Evolutionary conservation across 2,888 invertebrate species (phyloP), one percentile per base, ranked within the genome.

Genomic region (Pheosia tremula): DNA sequence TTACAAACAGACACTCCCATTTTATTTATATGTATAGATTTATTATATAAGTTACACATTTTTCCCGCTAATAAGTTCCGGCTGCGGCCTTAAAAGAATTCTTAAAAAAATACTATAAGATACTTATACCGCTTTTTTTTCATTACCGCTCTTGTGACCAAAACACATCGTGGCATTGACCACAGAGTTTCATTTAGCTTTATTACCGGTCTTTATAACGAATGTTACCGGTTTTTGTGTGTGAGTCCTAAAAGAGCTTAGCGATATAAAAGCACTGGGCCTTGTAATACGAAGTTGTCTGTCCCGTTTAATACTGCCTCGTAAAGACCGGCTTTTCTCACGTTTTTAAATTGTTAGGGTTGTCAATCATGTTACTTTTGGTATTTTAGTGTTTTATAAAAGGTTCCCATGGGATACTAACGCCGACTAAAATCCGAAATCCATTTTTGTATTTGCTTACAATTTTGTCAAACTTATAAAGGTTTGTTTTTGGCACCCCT

Each of bases 291-390:
- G 9, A 50, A 24, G 53, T 24, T 24, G 24, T 38, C 38, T 13
- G 37, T 47, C 10, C 39, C n/a, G 9, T 36, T 59, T 53, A 58
- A 63, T 68, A 63, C 52, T 37, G 9, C 0, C 37, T 53, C 50
- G 39, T 58, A 56, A 63, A 59, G 50, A 58, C 56, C 47, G 52
- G 37, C 58, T n/a, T 47, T 61, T 58, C 56, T 58, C 55, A 63
- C 63, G 50, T 59, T 74, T 70, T 64, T 39, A 41, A 59, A 69
- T 62, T 11, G 38, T 37, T 56, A 56, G 56, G 56, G 56, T 9
- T 56, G 56, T 41, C 39, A 8, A 39, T 37, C 8, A 1, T 4
- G 9, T 9, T 9, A 39, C 5, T 39, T 39, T 39, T 39, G 39
- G 39, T 39, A 1, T 0, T 24, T 24, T 24, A 24, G 24, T 24